These are phyloP conservation scores for Drosophila paranaensis DNA, from an alignment of 2,888 invertebrate species.

Conservation along the genomic window DNA sequence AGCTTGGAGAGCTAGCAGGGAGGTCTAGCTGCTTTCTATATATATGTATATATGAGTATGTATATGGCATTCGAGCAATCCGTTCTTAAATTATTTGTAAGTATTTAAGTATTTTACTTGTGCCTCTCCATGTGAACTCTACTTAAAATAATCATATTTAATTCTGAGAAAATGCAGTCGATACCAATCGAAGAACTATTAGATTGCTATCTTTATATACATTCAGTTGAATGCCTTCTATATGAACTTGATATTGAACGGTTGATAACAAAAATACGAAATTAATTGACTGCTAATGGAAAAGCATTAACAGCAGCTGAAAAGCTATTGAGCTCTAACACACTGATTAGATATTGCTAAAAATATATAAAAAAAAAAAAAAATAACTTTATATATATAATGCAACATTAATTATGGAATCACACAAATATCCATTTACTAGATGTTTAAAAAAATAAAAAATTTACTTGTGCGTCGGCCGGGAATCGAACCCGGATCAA, in stretches of 20 bases:
- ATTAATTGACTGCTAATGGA: conserved; percentile 6
- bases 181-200: neutral
- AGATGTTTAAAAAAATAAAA: conserved; percentile 32
- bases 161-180: neutral
- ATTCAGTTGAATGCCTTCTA: neutral
- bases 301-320: neutral
- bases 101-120: neutral
- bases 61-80: neutral
- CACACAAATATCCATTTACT: neutral
- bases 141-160: neutral
- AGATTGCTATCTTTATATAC: neutral
- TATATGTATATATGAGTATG: too few species aligned
- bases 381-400: neutral
- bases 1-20: too few species aligned
- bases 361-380: neutral
- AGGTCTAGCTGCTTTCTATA: too few species aligned
- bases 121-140: neutral
- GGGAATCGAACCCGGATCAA: conserved; percentile 84
- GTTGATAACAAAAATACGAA: neutral
- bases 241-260: neutral
- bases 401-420: neutral
- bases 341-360: neutral
- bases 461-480: conserved; percentile 78
- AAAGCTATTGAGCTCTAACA: neutral
- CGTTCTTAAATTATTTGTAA: neutral